Percentiles rank a stretch among this genome's conserved stretches.
These are phyloP conservation scores for Gulo gulo DNA, from an alignment of 2,113 vertebrate genomes.

Conservation along the genomic window DNA sequence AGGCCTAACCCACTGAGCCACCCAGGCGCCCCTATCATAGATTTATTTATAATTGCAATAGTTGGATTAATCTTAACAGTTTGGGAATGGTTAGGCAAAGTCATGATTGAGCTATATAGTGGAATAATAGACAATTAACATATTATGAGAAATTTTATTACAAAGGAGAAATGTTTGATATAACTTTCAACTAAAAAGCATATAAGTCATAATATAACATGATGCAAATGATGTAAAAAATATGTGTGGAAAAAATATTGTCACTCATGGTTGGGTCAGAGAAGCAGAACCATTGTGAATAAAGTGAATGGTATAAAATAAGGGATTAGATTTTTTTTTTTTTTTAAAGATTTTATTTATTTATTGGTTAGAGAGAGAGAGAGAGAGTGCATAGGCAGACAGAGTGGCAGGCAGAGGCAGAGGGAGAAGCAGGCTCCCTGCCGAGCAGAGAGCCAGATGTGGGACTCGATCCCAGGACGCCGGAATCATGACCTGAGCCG, in stretches of 20 bases:
- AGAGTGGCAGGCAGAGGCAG: no score
- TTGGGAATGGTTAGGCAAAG: neutral
- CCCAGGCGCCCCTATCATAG: neutral
- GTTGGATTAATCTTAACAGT: neutral
- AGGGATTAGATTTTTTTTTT: neutral
- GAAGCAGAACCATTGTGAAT: neutral
- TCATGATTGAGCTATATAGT: neutral
- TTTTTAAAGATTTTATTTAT: no score
- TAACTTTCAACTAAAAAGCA: neutral
- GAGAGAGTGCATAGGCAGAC: no score
- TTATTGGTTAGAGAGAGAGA: no score
- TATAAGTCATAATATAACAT: neutral
- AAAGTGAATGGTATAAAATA: neutral
- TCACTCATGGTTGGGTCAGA: neutral
- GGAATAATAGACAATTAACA: neutral
- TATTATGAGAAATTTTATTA: conserved; percentile 7
- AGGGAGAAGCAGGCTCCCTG: no score
- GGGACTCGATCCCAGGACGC: no score
- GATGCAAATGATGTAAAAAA: neutral
- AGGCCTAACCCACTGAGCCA: no score
- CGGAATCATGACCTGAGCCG: no score
- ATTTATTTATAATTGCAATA: neutral
- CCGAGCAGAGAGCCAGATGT: no score
- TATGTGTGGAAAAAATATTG: neutral
- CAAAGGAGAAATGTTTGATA: neutral